These are phyloP conservation scores for Dryas iulia DNA, from an alignment of 1,140 invertebrate species.

Conservation along the genomic window DNA sequence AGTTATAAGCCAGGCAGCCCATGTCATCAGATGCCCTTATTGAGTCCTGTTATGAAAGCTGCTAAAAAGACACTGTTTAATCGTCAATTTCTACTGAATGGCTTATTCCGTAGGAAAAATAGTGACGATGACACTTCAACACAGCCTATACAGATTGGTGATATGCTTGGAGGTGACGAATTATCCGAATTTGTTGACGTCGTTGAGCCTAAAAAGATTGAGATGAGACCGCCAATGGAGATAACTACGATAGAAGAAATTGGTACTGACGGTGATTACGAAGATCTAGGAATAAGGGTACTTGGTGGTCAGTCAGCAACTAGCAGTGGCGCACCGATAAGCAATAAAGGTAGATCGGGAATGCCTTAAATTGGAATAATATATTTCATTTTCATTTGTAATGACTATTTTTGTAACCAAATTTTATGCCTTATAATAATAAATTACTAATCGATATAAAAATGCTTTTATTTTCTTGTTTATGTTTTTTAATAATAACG, in stretches of 20 bases:
- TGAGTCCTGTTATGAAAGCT: neutral
- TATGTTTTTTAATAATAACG: neutral
- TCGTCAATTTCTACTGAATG: neutral
- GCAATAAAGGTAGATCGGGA: conserved; percentile 46
- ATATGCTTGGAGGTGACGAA: neutral
- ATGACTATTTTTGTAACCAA: neutral
- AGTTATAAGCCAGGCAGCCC: neutral
- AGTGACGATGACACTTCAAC: neutral
- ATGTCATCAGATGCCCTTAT: neutral
- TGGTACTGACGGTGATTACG: conserved; percentile 22
- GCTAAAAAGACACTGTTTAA: neutral
- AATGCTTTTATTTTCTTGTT: neutral
- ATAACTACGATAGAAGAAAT: neutral
- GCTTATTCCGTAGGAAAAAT: neutral
- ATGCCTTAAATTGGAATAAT: neutral
- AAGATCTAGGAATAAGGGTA: conserved; percentile 42
- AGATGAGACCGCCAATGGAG: neutral
- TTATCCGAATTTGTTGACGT: neutral
- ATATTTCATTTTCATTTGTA: neutral
- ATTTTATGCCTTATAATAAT: neutral
- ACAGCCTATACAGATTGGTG: neutral
- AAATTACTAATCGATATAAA: neutral
- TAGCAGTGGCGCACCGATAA: conserved; percentile 51
- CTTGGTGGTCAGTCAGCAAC: conserved; percentile 52
- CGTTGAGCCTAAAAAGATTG: neutral